Evolutionary conservation across 2,888 invertebrate species (phyloP), one percentile per base, ranked within the genome.

Genomic region (Coenonympha arcania): DNA sequence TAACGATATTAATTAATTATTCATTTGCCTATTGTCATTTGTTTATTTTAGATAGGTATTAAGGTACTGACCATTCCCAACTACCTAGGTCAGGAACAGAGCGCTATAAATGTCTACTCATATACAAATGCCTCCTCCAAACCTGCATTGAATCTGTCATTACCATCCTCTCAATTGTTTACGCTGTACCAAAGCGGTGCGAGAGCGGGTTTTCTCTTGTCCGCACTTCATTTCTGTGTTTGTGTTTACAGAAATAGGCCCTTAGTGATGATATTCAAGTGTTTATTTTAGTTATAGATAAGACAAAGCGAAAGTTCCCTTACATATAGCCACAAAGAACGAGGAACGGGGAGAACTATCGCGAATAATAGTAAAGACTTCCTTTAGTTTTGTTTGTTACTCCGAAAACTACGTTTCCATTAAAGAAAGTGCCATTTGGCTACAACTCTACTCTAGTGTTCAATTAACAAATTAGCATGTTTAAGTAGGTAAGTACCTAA

Each of bases 71-170:
- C 31, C 31, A 31, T 15, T 31, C 31, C 31, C 15, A 13, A 15
- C 5, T 15, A 2, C 5, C 6, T 15, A 31, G 31, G 15, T 31
- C 13, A 15, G 31, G 11, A 13, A 15, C 11, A 4, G 13, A n/a
- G n/a, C n/a, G n/a, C n/a, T n/a, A n/a, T n/a, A n/a, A n/a, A n/a
- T n/a, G n/a, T n/a, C n/a, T n/a, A n/a, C n/a, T n/a, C 16, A 40
- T 41, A 4, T 6, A 41, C 41, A 41, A 19, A 6, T 30, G 28
- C 4, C 19, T 11, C 4, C 41, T 19, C 43, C 31, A 41, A 22
- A 9, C 36, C 42, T 51, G 51, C 37, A 43, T 6, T 41, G 9
- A 30, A 47, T 51, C 47, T 37, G 51, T 51, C 51, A 42, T 43
- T 41, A 20, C 19, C 30, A 26, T 15, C 24, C 28, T 30, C 43